These are phyloP conservation scores for Erinaceus europaeus DNA, from an alignment of 2,113 vertebrate genomes.

Conservation along the genomic window DNA sequence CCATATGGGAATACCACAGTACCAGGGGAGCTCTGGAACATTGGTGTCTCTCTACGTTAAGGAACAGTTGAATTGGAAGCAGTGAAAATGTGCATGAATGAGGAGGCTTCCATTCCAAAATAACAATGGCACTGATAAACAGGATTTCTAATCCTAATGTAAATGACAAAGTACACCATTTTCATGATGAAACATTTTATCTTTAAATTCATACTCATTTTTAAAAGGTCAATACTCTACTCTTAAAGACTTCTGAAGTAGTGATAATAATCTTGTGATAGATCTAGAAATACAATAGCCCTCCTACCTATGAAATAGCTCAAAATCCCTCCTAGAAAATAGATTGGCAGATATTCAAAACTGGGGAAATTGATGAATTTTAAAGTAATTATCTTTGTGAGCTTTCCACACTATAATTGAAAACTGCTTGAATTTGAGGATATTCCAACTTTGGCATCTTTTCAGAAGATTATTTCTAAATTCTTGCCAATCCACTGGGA, in stretches of 20 bases:
- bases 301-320: not conserved
- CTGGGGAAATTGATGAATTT: constrained; percentile 12
- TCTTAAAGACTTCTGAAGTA: not conserved
- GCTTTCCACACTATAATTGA: not conserved
- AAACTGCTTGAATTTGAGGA: not conserved
- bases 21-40: too few relatives aligned
- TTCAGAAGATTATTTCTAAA: constrained; percentile 36
- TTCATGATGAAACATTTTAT: not conserved
- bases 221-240: not conserved
- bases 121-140: not conserved
- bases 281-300: not conserved
- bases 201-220: constrained; percentile 18
- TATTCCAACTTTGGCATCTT: constrained; percentile 15
- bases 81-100: too few relatives aligned
- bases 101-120: too few relatives aligned
- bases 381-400: constrained; percentile 33
- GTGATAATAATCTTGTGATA: not conserved
- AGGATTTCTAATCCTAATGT: not conserved
- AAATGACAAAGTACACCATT: not conserved
- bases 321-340: constrained; percentile 4
- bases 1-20: too few relatives aligned
- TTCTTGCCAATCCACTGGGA: constrained; percentile 52
- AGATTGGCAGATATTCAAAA: constrained; percentile 16
- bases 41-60: too few relatives aligned
- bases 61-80: too few relatives aligned